Evolutionary conservation across 1,140 invertebrate genomes (phyloP).

Genomic region (Gryon sp.): DNA sequence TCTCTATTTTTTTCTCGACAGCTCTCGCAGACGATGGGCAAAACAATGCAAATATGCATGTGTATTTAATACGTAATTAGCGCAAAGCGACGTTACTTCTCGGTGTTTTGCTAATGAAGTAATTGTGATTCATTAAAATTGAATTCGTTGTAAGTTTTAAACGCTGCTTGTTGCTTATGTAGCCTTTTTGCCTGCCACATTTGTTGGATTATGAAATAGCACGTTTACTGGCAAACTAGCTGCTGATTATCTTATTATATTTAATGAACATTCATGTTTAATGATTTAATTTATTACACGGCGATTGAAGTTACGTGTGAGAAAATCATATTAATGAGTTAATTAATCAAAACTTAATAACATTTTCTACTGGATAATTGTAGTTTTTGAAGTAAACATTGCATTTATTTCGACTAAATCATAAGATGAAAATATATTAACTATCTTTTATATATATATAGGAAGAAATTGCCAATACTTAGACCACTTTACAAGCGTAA

Average conservation of each 20-base stretch:
- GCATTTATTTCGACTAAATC: too few species aligned
- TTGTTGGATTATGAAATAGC: constrained; percentile 8
- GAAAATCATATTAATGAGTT: background rate
- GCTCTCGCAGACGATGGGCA: background rate
- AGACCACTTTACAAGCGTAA: too few species aligned
- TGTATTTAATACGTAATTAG: constrained; percentile 22
- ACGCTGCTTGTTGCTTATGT: background rate
- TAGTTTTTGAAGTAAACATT: too few species aligned
- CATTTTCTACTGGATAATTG: background rate
- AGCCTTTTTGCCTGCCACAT: background rate
- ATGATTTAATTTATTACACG: constrained; percentile 25
- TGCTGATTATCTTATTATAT: constrained; percentile 30
- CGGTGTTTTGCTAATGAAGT: constrained; percentile 19
- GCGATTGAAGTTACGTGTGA: background rate
- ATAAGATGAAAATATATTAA: too few species aligned
- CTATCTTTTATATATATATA: too few species aligned
- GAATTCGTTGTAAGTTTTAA: constrained; percentile 18
- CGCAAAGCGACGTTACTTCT: constrained; percentile 6
- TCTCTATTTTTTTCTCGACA: constrained; percentile 1
- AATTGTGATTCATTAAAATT: constrained; percentile 33
- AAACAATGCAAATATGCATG: constrained; percentile 21
- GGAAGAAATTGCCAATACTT: too few species aligned
- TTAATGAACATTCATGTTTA: constrained; percentile 22
- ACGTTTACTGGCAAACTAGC: constrained; percentile 16
- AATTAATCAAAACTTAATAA: constrained; percentile 11